Percentiles rank a stretch among this genome's conserved stretches.
Evolutionary conservation across 2,797 vertebrate species (phyloP).

Genomic region (Echiichthys vipera): DNA sequence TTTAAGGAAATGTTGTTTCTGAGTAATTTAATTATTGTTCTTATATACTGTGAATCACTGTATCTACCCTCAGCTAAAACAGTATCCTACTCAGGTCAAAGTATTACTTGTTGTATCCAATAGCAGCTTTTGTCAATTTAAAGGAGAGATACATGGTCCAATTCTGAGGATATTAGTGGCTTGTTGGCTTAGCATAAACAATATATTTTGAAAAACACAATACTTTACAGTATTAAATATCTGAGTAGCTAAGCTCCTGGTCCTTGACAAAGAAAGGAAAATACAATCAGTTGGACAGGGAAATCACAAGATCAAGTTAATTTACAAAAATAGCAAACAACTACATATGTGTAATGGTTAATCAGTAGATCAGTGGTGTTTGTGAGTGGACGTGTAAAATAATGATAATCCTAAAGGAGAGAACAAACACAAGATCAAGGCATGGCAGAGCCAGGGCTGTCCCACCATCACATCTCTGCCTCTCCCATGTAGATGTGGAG

Average conservation of each 20-base stretch:
- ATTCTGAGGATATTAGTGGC: background rate
- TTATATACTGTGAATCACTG: background rate
- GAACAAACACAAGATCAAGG: background rate
- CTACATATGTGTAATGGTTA: background rate
- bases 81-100: background rate
- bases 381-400: background rate
- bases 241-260: too few species aligned
- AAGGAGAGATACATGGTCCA: too few species aligned
- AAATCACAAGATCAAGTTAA: background rate
- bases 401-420: background rate
- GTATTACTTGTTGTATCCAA: background rate
- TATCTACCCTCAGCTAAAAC: background rate
- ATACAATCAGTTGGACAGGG: background rate
- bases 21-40: background rate
- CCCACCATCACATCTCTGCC: too few species aligned
- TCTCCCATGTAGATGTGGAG: background rate
- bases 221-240: too few species aligned
- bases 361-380: background rate
- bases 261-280: background rate
- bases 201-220: background rate
- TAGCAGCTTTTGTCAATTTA: background rate
- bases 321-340: background rate
- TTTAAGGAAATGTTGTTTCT: background rate
- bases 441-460: too few species aligned
- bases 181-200: background rate